Evolutionary conservation across 1,140 invertebrate species (phyloP).

Genomic region (Drosophila parabipectinata): DNA sequence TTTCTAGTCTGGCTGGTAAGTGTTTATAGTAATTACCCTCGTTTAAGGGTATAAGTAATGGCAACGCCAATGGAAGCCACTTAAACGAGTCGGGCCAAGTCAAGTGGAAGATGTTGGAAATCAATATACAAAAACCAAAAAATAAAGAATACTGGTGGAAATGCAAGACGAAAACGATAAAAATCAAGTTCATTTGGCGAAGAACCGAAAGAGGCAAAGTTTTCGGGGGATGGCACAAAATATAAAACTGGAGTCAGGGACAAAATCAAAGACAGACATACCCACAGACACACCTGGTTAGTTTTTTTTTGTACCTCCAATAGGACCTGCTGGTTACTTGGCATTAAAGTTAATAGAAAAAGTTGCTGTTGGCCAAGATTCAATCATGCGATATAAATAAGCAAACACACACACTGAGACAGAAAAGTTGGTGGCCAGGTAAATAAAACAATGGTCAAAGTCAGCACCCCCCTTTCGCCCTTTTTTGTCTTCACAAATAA

Average conservation of each 20-base stretch:
- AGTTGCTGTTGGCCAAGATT: constrained; percentile 82
- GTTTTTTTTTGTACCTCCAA: constrained; percentile 16
- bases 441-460: constrained; percentile 78
- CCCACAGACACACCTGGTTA: constrained; percentile 52
- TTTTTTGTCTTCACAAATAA: constrained; percentile 9
- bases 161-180: constrained; percentile 66
- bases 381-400: constrained; percentile 82
- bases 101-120: constrained; percentile 71
- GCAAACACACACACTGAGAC: constrained; percentile 48
- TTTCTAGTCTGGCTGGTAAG: not conserved
- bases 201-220: constrained; percentile 45
- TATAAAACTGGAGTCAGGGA: constrained; percentile 30
- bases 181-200: constrained; percentile 78
- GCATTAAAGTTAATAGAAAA: constrained; percentile 83
- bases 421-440: constrained; percentile 56
- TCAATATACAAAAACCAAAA: constrained; percentile 57
- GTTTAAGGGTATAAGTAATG: constrained; percentile 52
- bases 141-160: constrained; percentile 3
- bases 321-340: constrained; percentile 49
- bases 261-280: constrained; percentile 30
- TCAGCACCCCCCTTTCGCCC: constrained; percentile 41
- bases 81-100: constrained; percentile 64
- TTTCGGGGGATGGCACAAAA: constrained; percentile 11
- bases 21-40: constrained; percentile 36
- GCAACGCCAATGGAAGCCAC: constrained; percentile 54